Conservation (phyloP, 2,888 invertebrate species). For the Malthinus seriepunctatus region DNA sequence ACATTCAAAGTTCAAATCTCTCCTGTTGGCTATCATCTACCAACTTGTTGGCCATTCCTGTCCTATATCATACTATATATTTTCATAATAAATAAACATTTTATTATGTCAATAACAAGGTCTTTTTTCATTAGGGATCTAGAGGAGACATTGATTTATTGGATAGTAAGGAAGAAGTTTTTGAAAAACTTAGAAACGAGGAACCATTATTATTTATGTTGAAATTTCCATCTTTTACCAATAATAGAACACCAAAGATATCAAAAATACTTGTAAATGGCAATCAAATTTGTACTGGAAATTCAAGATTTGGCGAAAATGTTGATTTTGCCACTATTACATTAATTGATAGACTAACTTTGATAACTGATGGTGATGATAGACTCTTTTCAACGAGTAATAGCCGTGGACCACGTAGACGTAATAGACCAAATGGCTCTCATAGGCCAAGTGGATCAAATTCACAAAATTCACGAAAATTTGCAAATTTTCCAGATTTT, state of each 20-base stretch:
- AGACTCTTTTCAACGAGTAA: no score
- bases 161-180: conserved; percentile 50
- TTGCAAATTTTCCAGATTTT: no score
- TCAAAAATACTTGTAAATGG: conserved; percentile 63
- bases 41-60: no score
- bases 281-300: conserved; percentile 61
- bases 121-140: conserved; percentile 56
- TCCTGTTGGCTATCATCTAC: no score
- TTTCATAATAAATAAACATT: neutral
- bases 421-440: no score
- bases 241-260: conserved; percentile 58
- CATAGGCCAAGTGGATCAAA: no score
- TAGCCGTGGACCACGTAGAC: no score
- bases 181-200: conserved; percentile 45
- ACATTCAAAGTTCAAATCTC: no score
- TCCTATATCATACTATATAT: no score
- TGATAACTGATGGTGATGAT: no score
- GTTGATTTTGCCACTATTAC: conserved; percentile 39
- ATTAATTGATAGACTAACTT: conserved; percentile 6
- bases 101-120: neutral
- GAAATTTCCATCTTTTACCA: conserved; percentile 58
- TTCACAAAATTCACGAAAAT: no score
- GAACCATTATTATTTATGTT: conserved; percentile 59
- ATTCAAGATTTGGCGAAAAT: conserved; percentile 42
- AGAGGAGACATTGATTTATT: conserved; percentile 62